Evolutionary conservation across 2,797 vertebrate genomes (phyloP), one percentile per base, ranked within the genome.

Genomic region (Champsocephalus esox): DNA sequence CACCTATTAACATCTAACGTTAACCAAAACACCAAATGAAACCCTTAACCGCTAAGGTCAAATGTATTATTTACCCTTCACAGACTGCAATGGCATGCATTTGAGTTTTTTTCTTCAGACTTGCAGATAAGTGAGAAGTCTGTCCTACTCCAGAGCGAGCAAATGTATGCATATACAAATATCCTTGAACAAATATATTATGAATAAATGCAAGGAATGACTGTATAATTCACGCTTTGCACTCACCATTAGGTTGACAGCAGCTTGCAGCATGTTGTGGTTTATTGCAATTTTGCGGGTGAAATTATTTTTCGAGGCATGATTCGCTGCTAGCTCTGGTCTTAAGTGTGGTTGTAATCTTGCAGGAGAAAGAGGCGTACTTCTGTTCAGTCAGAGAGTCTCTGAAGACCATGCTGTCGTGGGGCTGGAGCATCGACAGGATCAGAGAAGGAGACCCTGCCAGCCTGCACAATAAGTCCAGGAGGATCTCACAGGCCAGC

Each of bases 361-460:
- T 73, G 24, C 58, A 99, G 97, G 97, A 99, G 84, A 98, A 97
- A 89, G 98, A 99, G 91, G 93, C 94, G 49, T 98, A 99, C 85
- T 96, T 96, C 41, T 95, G 95, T 94, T 94, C 97, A 10, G 97
- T 98, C 85, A 97, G 96, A 90, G 97, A 99, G 75, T 97, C 96
- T 51, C 87, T 99, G 49, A 98, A 98, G 92, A 99, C 97, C 1
- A 98, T 98, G 97, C 81, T 98, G 84, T 96, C 95, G 0, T 98
- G 97, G 97, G 96, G 96, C 21, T 99, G 98, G 97, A 92, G 94
- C 70, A 96, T 97, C 28, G 97, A 97, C 82, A 94, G 98, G 65
- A 98, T 94, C 3, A 92, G 96, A 16, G 97, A 99, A 17, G 96
- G 96, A 8, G 97, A 98, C 83, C 93, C 96, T 2, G 95, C 96